Evolutionary conservation across 1,140 invertebrate genomes (phyloP), one percentile per base, ranked within the genome.

Genomic region (Zaprionus capensis): DNA sequence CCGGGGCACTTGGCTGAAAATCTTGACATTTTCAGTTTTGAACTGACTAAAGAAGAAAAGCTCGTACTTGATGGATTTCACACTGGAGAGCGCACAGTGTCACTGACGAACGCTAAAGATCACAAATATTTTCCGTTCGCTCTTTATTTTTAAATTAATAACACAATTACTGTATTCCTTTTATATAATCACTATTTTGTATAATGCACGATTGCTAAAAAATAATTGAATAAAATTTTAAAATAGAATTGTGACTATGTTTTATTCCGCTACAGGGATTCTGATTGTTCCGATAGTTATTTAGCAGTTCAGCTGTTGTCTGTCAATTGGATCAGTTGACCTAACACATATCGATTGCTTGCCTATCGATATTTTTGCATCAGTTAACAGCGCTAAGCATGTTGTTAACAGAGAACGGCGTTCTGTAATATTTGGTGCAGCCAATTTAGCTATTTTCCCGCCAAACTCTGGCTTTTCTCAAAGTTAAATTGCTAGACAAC

Each of bases 1-100:
- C 93, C 94, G 67, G 83, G 92, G 3, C 94, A 96, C 46, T 95
- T 98, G 14, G 93, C 93, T 7, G 94, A 96, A 70, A 98, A 98
- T 83, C 94, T 96, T 49, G 91, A 96, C 58, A 91, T 97, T 34
- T 96, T 96, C 81, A 95, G 97, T 90, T 97, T 97, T 91, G 82
- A 93, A 38, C 87, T 97, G 2, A 94, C 94, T 0, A 78, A 92
- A 0, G 94, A 95, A 36, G 96, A 97, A 85, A 94, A 96, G 17
- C 81, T 86, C 0, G 80, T 93, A n/a, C 94, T 96, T 20, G 95
- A 95, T 82, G 92, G 92, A 2, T 95, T 95, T 59, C 94, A 96
- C 76, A 94, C 94, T 51, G 94, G 95, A 59, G 67, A 93, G 14
- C 92, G 95, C 44, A 93, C 95, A 31, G 94, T 95, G 46, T 76